Evolutionary conservation across 2,797 vertebrate species (phyloP).

Genomic region (Tapera naevia): DNA sequence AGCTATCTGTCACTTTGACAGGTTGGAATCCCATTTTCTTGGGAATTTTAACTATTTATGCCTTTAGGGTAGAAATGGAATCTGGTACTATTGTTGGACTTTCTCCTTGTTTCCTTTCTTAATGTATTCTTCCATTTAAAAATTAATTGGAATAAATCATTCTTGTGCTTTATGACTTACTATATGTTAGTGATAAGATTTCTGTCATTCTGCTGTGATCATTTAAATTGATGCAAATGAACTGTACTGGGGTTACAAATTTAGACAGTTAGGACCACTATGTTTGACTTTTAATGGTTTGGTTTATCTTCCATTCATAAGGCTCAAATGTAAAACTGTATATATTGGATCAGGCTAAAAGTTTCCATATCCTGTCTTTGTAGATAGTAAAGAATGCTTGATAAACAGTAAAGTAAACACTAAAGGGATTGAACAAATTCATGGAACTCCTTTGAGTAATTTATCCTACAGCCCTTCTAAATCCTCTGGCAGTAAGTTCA

Average conservation of each 20-base stretch:
- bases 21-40: not conserved
- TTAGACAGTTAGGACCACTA: not conserved
- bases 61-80: not conserved
- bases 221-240: not conserved
- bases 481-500: not conserved
- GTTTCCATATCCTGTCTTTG: not conserved
- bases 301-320: not conserved
- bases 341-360: not conserved
- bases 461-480: not conserved
- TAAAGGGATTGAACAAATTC: not conserved
- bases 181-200: not conserved
- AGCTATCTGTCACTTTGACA: conserved; percentile 8
- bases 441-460: not conserved
- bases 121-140: not conserved
- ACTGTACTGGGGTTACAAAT: not conserved
- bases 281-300: not conserved
- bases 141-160: not conserved
- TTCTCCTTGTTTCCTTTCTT: not conserved
- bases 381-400: not conserved
- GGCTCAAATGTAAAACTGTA: not conserved
- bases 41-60: not conserved
- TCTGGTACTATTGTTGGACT: not conserved
- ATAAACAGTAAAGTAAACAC: not conserved
- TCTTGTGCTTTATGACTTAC: not conserved
- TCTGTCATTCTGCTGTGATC: not conserved